Evolutionary conservation across 1,140 invertebrate genomes (phyloP).

Genomic region (Stegodyphus mimosarum): DNA sequence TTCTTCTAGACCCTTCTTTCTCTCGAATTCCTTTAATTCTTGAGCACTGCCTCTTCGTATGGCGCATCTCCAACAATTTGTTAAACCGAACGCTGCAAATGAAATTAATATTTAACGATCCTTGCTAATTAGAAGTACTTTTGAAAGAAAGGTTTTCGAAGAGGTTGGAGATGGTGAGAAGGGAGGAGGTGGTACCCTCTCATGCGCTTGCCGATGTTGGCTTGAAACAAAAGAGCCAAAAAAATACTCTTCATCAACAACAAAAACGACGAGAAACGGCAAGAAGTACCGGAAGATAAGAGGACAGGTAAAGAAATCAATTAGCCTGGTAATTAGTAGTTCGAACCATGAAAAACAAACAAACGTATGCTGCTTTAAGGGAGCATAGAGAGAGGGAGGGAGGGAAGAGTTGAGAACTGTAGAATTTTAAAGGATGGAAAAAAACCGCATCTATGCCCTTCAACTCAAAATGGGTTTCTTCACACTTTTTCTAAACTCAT

Average conservation of each 20-base stretch:
- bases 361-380: conserved; percentile 4
- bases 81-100: conserved; percentile 53
- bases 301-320: conserved; percentile 58
- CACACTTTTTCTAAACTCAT: conserved; percentile 43
- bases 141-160: conserved; percentile 39
- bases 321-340: conserved; percentile 52
- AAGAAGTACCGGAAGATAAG: conserved; percentile 44
- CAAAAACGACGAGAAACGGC: conserved; percentile 1
- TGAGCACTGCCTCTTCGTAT: not conserved
- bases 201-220: too few relatives aligned
- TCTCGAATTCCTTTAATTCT: not conserved
- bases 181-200: not conserved
- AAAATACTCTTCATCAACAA: not conserved
- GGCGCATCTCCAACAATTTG: conserved; percentile 39
- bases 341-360: conserved; percentile 54
- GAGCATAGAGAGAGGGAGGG: not conserved
- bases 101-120: conserved; percentile 61
- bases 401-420: not conserved
- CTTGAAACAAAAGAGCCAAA: not conserved
- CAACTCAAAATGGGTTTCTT: conserved; percentile 30
- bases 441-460: conserved; percentile 14
- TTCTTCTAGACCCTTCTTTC: not conserved
- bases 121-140: conserved; percentile 47
- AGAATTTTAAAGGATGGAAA: not conserved
- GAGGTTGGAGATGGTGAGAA: not conserved